A percentile compares a stretch with the other conserved stretches of the same genome.
Conservation (phyloP, 2,113 vertebrate genomes). For the Eurypyga helias region DNA sequence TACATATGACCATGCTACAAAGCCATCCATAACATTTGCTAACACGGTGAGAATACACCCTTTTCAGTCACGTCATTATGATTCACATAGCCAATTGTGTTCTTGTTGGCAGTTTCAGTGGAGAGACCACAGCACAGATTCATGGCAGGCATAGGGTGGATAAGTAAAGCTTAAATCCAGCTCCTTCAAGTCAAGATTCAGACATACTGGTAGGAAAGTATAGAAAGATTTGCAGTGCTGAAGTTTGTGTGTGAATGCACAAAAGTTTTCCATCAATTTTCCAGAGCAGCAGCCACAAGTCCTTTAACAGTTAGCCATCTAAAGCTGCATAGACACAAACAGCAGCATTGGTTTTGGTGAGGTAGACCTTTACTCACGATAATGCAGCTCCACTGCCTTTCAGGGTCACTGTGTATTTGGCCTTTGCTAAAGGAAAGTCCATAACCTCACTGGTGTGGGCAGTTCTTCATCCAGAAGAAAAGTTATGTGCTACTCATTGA, state of each 20-base stretch:
- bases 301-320: background rate
- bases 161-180: background rate
- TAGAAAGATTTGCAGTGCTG: background rate
- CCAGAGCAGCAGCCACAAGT: background rate
- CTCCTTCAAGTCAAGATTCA: background rate
- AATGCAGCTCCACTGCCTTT: background rate
- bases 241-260: background rate
- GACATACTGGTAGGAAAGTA: background rate
- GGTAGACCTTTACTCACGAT: background rate
- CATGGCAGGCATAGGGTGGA: background rate
- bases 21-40: background rate
- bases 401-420: background rate
- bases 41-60: background rate
- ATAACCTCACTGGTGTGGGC: background rate
- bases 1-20: background rate
- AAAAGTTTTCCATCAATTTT: background rate
- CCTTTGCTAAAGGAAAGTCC: background rate
- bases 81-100: background rate
- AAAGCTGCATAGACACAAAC: background rate
- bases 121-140: background rate
- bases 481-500: background rate
- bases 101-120: background rate
- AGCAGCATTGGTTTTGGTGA: background rate
- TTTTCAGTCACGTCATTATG: fast-evolving
- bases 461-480: background rate